Evolutionary conservation across 2,888 invertebrate species (phyloP), one percentile per base, ranked within the genome.

Genomic region (Phorcus lineatus): DNA sequence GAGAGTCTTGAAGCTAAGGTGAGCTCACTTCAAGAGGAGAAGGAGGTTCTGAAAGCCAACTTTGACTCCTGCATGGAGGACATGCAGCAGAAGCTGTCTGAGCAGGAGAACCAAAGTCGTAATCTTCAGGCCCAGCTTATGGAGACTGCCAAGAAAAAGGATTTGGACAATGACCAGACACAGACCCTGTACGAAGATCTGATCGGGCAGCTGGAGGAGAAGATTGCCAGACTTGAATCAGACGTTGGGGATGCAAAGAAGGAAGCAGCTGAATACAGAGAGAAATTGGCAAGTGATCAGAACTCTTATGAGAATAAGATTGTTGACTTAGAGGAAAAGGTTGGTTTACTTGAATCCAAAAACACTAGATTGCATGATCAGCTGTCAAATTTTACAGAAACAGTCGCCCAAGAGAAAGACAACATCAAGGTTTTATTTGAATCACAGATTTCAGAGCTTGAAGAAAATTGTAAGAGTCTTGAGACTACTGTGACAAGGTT

Each of bases 11-110:
- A 77, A 24, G 13, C 54, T 17, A 74, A 22, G 19, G 13, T 82
- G 66, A 80, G 83, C 19, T 77, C 22, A 19, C 54, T 67, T 16
- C 53, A 28, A 40, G 84, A 85, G n/a, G 85, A 86, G 57, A 85
- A 82, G 22, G 83, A 86, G n/a, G 66, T 83, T 55, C 57, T 86
- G 74, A 86, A 84, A 31, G 70, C 70, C 17, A 84, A 84, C 47
- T 86, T 83, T 84, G 86, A 86, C 57, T 70, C 80, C 22, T 83
- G 84, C 40, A 81, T 84, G 84, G 84, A 83, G 57, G 83, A 83
- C 24, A 81, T 84, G 83, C 81, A 85, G 36, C 82, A 83, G 79
- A 76, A 77, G 53, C 16, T 79, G 9, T 36, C 67, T 17, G 81
- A 85, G 24, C 82, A 83, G 74, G 83, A 83, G 17, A 74, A n/a